Conservation (phyloP, 2,113 vertebrate species). For the Melanerpes aurifrons region DNA sequence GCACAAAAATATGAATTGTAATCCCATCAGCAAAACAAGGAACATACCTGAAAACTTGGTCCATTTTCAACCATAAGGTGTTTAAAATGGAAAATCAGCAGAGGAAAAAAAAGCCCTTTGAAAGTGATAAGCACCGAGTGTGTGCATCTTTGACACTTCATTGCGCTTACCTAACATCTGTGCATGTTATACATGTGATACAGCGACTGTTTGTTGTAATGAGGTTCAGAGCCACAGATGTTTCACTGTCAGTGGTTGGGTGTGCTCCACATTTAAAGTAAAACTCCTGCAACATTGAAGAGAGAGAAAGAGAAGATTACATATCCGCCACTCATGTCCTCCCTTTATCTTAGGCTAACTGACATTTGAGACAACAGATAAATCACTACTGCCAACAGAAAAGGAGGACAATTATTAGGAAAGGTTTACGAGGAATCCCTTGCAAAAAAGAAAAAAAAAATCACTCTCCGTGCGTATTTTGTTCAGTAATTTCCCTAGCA, state of each 20-base stretch:
- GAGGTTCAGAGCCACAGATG: constrained; percentile 85
- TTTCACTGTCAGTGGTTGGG: constrained; percentile 83
- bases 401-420: background rate
- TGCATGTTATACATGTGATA: constrained; percentile 85
- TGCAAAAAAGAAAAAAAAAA: background rate
- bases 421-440: background rate
- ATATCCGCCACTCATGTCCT: background rate
- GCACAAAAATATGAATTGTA: background rate
- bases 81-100: background rate
- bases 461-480: background rate
- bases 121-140: background rate
- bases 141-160: background rate
- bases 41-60: background rate
- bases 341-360: constrained; percentile 20
- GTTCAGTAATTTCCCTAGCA: background rate
- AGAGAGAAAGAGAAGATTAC: constrained; percentile 65
- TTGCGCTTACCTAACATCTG: constrained; percentile 80
- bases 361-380: constrained; percentile 20
- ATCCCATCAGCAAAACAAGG: background rate
- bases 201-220: constrained; percentile 79
- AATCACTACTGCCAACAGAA: constrained; percentile 34
- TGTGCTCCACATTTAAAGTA: constrained; percentile 89
- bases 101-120: background rate
- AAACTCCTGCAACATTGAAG: constrained; percentile 82
- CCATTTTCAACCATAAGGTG: background rate